A percentile compares a stretch with the other conserved stretches of the same genome.
These are phyloP conservation scores for Festucalex cinctus DNA, from an alignment of 2,113 vertebrate species.

Conservation along the genomic window DNA sequence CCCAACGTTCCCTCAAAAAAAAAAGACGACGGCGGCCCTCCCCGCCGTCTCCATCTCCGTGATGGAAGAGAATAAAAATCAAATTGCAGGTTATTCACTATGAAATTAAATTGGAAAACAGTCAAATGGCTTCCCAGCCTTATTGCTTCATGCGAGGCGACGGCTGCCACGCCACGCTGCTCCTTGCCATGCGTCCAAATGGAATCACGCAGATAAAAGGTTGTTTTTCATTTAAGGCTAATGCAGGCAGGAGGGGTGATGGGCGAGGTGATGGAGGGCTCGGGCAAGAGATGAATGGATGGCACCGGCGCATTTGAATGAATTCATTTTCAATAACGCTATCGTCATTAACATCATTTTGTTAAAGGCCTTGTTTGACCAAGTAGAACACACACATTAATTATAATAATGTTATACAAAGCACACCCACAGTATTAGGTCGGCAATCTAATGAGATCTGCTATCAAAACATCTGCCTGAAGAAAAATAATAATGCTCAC, in stretches of 20 bases:
- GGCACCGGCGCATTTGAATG: constrained; percentile 15
- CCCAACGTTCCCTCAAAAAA: background rate
- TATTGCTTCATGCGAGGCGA: constrained; percentile 73
- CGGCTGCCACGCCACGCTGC: constrained; percentile 60
- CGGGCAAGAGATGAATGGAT: constrained; percentile 7
- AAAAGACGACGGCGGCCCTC: background rate
- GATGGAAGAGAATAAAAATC: constrained; percentile 54
- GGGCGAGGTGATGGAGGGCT: constrained; percentile 28
- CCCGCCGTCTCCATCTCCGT: constrained; percentile 26
- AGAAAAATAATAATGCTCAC: background rate
- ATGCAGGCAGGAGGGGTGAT: constrained; percentile 27
- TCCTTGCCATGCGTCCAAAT: constrained; percentile 61
- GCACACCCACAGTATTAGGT: background rate
- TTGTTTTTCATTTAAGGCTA: constrained; percentile 57
- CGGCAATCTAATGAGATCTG: constrained; percentile 3
- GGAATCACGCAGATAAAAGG: constrained; percentile 70
- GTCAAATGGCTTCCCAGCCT: constrained; percentile 54
- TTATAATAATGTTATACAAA: background rate
- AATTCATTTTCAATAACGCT: constrained; percentile 45
- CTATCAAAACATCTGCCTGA: constrained; percentile 3
- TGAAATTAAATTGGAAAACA: constrained; percentile 75
- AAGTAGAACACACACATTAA: constrained; percentile 14
- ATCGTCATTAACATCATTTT: constrained; percentile 39
- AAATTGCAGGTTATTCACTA: constrained; percentile 74
- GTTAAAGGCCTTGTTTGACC: constrained; percentile 38